phyloP scores from a whole-genome alignment of 1,140 invertebrate species.

The Apis dorsata region DNA sequence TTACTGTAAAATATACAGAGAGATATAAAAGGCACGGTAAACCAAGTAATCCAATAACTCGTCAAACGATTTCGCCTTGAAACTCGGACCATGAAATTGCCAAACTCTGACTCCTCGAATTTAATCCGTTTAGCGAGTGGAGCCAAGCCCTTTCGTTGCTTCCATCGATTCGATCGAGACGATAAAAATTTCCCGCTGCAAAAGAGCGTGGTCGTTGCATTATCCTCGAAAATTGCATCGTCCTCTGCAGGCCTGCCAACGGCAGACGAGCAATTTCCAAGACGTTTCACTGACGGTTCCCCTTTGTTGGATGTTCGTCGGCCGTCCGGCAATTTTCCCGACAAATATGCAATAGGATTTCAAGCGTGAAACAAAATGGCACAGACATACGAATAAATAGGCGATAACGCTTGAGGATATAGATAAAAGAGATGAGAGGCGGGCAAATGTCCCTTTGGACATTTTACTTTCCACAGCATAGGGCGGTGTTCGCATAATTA shows the following conservation, averaged over 20 bases:
- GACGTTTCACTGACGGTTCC: constrained; percentile 29
- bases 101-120: neutral
- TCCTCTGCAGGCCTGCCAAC: constrained; percentile 28
- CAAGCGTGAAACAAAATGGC: constrained; percentile 47
- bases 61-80: neutral
- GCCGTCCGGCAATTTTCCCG: constrained; percentile 50
- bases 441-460: constrained; percentile 39
- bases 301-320: neutral
- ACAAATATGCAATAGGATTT: constrained; percentile 37
- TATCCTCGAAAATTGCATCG: constrained; percentile 46
- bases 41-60: neutral
- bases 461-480: no score
- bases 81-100: neutral
- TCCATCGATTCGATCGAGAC: constrained; percentile 6
- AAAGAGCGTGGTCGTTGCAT: constrained; percentile 15
- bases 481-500: constrained; percentile 69
- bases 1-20: neutral
- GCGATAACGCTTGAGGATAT: neutral
- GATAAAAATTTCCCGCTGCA: neutral
- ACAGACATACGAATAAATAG: neutral
- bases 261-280: constrained; percentile 45
- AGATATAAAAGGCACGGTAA: neutral
- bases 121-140: neutral
- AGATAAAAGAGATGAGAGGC: constrained; percentile 19
- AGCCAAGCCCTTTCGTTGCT: neutral